Percentiles rank a stretch among this genome's conserved stretches.
Evolutionary conservation across 2,113 vertebrate species (phyloP).

Genomic region (Colistium nudipinnis): DNA sequence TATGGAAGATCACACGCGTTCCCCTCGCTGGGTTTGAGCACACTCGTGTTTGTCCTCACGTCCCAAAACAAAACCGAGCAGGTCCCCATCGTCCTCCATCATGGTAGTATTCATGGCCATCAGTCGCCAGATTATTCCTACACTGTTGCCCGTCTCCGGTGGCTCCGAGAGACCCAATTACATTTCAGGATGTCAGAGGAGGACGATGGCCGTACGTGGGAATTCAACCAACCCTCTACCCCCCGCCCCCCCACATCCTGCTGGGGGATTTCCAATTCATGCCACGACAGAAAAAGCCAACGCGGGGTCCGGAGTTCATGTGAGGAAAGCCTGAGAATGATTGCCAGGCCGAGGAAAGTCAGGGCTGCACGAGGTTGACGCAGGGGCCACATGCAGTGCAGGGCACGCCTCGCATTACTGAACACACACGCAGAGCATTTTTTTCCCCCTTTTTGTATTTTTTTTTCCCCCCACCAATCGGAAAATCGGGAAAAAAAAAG

Average conservation of each 20-base stretch:
- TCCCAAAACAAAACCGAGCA: conserved; percentile 4
- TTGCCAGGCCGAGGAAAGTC: conserved; percentile 12
- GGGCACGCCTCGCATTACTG: conserved; percentile 1
- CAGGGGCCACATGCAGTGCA: conserved; percentile 7
- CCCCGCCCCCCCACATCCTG: not conserved
- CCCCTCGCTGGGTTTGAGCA: too few species aligned
- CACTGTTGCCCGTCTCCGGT: conserved; percentile 45
- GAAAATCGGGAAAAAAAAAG: conserved; percentile 2
- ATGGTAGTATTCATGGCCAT: conserved; percentile 40
- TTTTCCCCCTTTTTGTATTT: conserved; percentile 10
- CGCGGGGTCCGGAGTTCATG: conserved; percentile 66
- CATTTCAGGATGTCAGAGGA: conserved; percentile 53
- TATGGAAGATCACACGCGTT: too few species aligned
- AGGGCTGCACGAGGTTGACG: conserved; percentile 33
- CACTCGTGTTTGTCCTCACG: not conserved
- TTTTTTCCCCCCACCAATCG: too few species aligned
- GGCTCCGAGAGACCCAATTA: conserved; percentile 52
- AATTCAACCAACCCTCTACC: conserved; percentile 31
- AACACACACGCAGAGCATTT: conserved; percentile 10
- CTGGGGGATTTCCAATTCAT: conserved; percentile 65
- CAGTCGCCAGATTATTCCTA: conserved; percentile 44
- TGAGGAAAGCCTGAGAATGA: conserved; percentile 48
- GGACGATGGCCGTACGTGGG: conserved; percentile 47
- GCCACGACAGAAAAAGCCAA: conserved; percentile 56
- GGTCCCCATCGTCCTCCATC: conserved; percentile 9